Base-by-base conservation (phyloP, 2,888 invertebrate species). In the Chironomus tentans region DNA sequence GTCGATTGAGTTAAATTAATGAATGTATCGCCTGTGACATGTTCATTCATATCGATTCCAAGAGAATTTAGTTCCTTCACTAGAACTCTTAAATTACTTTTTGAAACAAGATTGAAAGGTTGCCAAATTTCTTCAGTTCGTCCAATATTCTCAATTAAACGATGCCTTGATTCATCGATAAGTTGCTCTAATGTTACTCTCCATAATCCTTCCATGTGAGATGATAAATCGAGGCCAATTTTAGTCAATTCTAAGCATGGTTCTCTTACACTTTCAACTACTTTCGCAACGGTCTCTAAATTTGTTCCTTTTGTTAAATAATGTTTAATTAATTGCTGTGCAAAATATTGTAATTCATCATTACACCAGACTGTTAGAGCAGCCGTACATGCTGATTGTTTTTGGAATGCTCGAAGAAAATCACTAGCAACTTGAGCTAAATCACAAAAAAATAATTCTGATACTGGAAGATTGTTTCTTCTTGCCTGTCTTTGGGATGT, bases 361-460 rank as follows among this genome's bases (percentile, higher is more conserved):
- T 93, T 93, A 78, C 93, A 92, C 98, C 98, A 98, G 4, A 96
- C 93, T 78, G 96, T 89, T 79, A 97, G 91, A 76, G 91, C 92
- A 77, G 87, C 86, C 1, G 89, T 88, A 81, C 92, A 92, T 38
- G 88, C 88, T 24, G 89, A 87, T 76, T 89, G 91, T 79, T 91
- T 88, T 70, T 93, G 91, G 83, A 97, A 97, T 62, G 95, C 91
- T 79, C 90, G 88, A 65, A 90, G 84, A 82, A 93, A 93, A 82
- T 94, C 93, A 77, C 87, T 87, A 1, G 89, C 87, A 28, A 91
- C 91, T 79, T 91, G 90, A 1, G 87, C 86, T 69, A 92, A 85
- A 80, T 89, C 89, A 76, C 88, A 87, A 79, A 91, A 92, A 80
- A 91, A 91, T 10, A 91, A 86, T 24, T 88, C 87, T 3, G 89